These are phyloP conservation scores for Leptodactylus fallax DNA, from an alignment of 2,797 vertebrate species.

Conservation along the genomic window DNA sequence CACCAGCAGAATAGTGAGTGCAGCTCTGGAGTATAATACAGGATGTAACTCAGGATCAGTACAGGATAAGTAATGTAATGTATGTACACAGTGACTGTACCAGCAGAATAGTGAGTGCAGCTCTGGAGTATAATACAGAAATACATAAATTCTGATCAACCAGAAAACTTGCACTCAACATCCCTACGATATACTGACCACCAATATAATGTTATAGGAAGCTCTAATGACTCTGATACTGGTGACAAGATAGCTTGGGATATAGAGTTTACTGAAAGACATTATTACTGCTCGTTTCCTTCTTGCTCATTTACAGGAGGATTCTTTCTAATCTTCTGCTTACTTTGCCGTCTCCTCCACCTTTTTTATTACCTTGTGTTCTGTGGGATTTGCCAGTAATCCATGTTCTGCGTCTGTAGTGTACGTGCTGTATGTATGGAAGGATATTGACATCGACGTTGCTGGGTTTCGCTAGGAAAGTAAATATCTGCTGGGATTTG, in stretches of 20 bases:
- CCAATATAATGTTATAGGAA: neutral
- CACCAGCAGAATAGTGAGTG: too few relatives aligned
- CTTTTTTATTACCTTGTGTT: constrained; percentile 2
- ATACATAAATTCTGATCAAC: neutral
- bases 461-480: neutral
- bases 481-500: constrained; percentile 1
- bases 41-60: too few relatives aligned
- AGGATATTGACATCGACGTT: neutral
- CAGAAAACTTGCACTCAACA: neutral
- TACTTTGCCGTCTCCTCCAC: neutral
- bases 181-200: neutral
- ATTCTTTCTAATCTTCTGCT: neutral
- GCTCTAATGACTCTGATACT: neutral
- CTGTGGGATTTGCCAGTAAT: neutral
- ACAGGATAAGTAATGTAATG: too few relatives aligned
- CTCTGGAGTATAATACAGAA: too few relatives aligned
- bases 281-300: neutral
- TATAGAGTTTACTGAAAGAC: neutral
- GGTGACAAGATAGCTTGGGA: neutral
- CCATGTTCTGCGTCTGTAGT: neutral
- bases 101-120: too few relatives aligned
- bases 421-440: neutral
- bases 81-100: too few relatives aligned
- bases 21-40: too few relatives aligned
- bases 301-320: neutral